phyloP scores from a whole-genome alignment of 2,113 vertebrate species.

The Oenanthe oenanthe region DNA sequence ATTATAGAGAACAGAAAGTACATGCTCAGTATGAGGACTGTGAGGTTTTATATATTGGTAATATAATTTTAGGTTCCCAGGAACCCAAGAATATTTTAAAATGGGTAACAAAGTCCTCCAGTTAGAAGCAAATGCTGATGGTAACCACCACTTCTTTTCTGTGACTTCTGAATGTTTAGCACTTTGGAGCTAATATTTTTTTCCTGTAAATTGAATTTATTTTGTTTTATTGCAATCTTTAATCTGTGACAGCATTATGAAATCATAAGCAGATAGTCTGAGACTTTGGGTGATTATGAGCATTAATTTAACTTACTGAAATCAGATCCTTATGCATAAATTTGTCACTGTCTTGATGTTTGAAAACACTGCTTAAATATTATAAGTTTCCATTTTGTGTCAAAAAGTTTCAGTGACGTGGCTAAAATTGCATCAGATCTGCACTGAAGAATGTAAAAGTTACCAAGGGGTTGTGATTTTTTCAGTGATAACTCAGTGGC shows the following conservation, averaged over 20 bases:
- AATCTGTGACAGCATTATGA: neutral
- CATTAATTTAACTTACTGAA: neutral
- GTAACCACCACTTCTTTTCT: neutral
- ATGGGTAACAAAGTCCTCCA: neutral
- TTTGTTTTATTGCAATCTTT: neutral
- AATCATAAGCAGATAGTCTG: neutral
- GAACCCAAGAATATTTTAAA: neutral
- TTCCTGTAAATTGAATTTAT: neutral
- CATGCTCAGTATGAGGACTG: neutral
- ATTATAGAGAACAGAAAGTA: neutral
- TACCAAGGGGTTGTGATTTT: neutral
- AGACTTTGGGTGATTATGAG: neutral
- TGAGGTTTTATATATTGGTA: neutral
- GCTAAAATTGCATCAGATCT: neutral
- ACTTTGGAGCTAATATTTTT: neutral
- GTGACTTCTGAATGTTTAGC: neutral
- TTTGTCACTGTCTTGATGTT: neutral
- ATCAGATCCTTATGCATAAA: neutral
- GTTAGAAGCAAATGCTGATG: neutral
- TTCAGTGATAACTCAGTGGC: neutral
- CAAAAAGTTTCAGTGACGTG: neutral
- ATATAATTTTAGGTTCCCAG: neutral
- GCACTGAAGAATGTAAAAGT: neutral
- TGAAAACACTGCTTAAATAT: neutral
- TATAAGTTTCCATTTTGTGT: neutral